Conservation (phyloP, 2,113 vertebrate genomes). For the Thamnaconus septentrionalis region DNA sequence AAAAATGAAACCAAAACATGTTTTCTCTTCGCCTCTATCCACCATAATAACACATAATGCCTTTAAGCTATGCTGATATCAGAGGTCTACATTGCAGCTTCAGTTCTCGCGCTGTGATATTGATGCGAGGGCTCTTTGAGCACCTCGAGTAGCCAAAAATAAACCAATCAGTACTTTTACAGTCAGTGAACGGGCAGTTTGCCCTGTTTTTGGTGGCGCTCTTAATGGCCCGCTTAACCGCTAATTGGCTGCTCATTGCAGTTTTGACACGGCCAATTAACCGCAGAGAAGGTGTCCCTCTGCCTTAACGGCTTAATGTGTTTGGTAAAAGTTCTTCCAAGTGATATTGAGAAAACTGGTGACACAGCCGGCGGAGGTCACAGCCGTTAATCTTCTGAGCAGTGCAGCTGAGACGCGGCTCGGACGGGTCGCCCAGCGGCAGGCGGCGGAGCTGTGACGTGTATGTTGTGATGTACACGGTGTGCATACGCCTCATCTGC, state of each 20-base stretch:
- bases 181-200: neutral
- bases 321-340: slow-evolving; percentile 10
- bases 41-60: no score
- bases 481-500: no score
- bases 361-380: slow-evolving; percentile 18
- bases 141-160: no score
- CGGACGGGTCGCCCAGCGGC: no score
- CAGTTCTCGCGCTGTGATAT: no score
- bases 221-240: slow-evolving; percentile 34
- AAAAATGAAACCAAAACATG: no score
- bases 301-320: slow-evolving; percentile 13
- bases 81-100: no score
- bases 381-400: neutral
- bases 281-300: slow-evolving; percentile 21
- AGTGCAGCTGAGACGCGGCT: neutral
- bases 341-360: slow-evolving; percentile 14
- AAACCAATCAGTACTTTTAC: neutral
- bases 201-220: slow-evolving; percentile 6
- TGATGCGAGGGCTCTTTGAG: no score
- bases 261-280: slow-evolving; percentile 24
- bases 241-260: slow-evolving; percentile 17
- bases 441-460: no score
- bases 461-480: no score
- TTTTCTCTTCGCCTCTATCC: no score
- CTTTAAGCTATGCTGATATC: no score